Percentiles rank a stretch among this genome's conserved stretches.
These are phyloP conservation scores for Nettapus auritus DNA, from an alignment of 2,113 vertebrate species.

Conservation along the genomic window DNA sequence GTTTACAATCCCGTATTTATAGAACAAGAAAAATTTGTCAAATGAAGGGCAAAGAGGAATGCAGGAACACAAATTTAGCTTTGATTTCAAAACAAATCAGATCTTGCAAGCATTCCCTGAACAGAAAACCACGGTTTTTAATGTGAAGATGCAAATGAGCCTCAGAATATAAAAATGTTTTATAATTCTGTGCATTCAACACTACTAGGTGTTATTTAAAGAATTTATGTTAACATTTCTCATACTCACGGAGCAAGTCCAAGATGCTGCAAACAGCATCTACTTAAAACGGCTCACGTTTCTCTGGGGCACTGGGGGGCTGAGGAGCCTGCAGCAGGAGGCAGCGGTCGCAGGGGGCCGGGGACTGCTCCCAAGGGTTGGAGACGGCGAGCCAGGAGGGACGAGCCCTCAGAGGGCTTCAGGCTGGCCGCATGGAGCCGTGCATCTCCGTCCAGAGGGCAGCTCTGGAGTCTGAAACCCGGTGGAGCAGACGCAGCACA, in stretches of 20 bases:
- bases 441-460: not conserved
- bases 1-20: slow-evolving; percentile 68
- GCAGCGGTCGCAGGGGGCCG: not conserved
- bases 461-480: not conserved
- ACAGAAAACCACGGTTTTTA: slow-evolving; percentile 67
- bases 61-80: slow-evolving; percentile 62
- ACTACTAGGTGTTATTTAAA: slow-evolving; percentile 62
- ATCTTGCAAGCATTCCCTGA: slow-evolving; percentile 49
- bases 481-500: fast-evolving
- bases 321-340: not conserved
- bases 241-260: slow-evolving; percentile 42
- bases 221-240: slow-evolving; percentile 67
- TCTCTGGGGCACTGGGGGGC: not conserved
- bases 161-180: slow-evolving; percentile 68
- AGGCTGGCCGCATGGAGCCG: fast-evolving
- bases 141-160: slow-evolving; percentile 65
- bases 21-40: slow-evolving; percentile 65
- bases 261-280: slow-evolving; percentile 51
- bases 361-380: not conserved
- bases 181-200: slow-evolving; percentile 66
- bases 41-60: slow-evolving; percentile 65
- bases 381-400: not conserved
- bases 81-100: slow-evolving; percentile 70
- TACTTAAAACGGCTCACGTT: not conserved
- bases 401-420: not conserved